phyloP scores from a whole-genome alignment of 2,797 vertebrate species.

The Prunella strophiata region DNA sequence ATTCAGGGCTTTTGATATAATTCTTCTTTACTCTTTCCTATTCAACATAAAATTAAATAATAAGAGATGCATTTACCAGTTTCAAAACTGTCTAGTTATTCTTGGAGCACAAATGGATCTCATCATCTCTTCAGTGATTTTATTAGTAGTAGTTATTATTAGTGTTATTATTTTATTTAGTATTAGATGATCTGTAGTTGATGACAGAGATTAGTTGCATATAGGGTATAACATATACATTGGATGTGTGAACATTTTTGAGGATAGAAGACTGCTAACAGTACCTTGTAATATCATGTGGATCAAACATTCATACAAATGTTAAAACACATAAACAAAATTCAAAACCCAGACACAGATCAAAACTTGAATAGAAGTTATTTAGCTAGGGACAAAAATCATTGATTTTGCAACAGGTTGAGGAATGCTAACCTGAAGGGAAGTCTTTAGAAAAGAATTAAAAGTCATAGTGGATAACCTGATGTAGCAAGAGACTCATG shows the following conservation, averaged over 20 bases:
- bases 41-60: neutral
- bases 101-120: neutral
- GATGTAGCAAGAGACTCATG: neutral
- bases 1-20: neutral
- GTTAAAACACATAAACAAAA: neutral
- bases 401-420: neutral
- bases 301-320: neutral
- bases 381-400: neutral
- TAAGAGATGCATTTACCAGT: neutral
- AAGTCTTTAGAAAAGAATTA: neutral
- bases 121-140: neutral
- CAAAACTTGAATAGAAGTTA: neutral
- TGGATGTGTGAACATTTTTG: neutral
- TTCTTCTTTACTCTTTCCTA: neutral
- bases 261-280: neutral
- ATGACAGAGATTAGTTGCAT: neutral
- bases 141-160: neutral
- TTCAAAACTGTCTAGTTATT: neutral
- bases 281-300: neutral
- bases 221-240: neutral
- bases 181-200: neutral
- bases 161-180: neutral
- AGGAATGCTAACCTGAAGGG: neutral
- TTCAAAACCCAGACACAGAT: neutral
- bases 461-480: neutral